Evolutionary conservation across 2,888 invertebrate genomes (phyloP).

Genomic region (Reticulitermes lucifugus): DNA sequence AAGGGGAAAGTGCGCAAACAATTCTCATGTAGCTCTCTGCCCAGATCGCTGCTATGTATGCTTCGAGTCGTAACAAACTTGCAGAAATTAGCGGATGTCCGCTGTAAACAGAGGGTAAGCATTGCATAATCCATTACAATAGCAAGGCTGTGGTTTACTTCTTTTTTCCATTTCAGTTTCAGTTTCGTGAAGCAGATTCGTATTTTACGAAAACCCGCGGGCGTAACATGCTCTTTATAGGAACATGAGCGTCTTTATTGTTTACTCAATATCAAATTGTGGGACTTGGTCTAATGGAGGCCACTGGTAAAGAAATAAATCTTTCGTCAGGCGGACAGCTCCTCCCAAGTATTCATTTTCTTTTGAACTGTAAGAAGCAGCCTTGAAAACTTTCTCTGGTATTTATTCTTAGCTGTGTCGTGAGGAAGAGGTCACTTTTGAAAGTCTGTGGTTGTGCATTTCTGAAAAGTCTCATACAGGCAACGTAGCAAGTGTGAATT

Average conservation of each 20-base stretch:
- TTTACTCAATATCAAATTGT: not conserved
- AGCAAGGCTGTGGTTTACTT: no score
- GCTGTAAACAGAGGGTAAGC: no score
- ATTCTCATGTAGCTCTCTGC: no score
- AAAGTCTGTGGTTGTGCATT: slow-evolving; percentile 3
- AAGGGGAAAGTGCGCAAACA: no score
- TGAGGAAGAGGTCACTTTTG: not conserved
- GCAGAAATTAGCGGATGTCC: no score
- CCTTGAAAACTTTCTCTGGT: not conserved
- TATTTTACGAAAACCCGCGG: not conserved
- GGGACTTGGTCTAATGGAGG: not conserved
- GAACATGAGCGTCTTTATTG: not conserved
- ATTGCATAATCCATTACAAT: no score
- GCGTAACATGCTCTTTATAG: not conserved
- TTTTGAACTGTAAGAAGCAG: not conserved
- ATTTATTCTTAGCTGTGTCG: no score
- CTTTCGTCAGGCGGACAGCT: not conserved
- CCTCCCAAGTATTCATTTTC: not conserved
- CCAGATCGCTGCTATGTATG: no score
- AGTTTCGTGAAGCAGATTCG: no score
- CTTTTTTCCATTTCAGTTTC: no score
- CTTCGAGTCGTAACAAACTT: no score
- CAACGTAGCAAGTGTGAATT: not conserved
- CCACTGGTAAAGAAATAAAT: not conserved
- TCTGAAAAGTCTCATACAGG: slow-evolving; percentile 10